Conservation (phyloP, 2,888 invertebrate species). For the Nomada ruficornis region DNA sequence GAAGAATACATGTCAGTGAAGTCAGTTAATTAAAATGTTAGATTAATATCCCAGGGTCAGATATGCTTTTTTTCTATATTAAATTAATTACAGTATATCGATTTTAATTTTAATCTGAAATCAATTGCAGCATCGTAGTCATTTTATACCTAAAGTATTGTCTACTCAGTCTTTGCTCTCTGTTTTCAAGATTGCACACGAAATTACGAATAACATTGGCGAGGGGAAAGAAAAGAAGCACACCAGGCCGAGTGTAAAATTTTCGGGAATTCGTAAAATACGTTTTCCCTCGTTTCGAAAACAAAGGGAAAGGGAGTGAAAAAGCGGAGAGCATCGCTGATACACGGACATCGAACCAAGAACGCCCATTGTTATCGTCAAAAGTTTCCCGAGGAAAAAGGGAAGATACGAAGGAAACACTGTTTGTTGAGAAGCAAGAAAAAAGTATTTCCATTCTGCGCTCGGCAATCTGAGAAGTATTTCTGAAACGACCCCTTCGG, state of each 20-base stretch:
- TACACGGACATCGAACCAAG: slow-evolving; percentile 13
- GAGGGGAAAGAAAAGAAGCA: slow-evolving; percentile 8
- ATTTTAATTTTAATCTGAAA: too few species aligned
- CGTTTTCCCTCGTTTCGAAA: slow-evolving; percentile 9
- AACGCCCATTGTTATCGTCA: slow-evolving; percentile 42
- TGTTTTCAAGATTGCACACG: too few species aligned
- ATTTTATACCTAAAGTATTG: too few species aligned
- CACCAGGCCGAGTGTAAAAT: slow-evolving; percentile 25
- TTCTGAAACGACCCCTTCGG: background rate
- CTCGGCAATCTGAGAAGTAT: slow-evolving; percentile 26
- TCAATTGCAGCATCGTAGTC: too few species aligned
- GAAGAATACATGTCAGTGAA: too few species aligned
- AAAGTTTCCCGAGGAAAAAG: slow-evolving; percentile 38
- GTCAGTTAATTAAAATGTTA: too few species aligned
- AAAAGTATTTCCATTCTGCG: slow-evolving; percentile 46
- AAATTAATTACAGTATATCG: too few species aligned
- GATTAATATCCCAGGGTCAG: too few species aligned
- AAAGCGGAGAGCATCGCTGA: slow-evolving; percentile 5
- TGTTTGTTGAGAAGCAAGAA: slow-evolving; percentile 34
- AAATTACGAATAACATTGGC: slow-evolving; percentile 10
- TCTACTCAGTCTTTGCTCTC: too few species aligned
- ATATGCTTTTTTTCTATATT: too few species aligned
- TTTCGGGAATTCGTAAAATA: slow-evolving; percentile 28
- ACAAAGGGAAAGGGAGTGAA: background rate
- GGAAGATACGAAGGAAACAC: background rate